Base-by-base conservation (phyloP, 2,113 vertebrate species). In the Lepus americanus region DNA sequence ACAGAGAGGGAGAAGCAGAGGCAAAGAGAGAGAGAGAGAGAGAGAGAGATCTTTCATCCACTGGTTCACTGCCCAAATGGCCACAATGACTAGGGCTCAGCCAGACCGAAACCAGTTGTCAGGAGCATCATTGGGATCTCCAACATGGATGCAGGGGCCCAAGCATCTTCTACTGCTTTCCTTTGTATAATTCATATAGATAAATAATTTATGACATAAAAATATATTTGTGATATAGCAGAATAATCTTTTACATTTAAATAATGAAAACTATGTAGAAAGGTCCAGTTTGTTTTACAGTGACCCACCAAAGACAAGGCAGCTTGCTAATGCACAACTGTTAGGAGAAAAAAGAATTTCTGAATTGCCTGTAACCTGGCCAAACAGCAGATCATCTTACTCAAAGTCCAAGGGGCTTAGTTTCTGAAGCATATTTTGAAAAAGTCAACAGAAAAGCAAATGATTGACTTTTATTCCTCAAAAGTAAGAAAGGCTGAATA, bases 371-470 rank as follows among this genome's bases (percentile, higher is more conserved):
- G 9, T 36, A 76, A n/a, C n/a, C 77, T 79, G 59, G 79, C 25
- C 55, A 83, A 80, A 94, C 6, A 13, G 31, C 70, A 64, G 19
- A 17, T 12, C 44, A 83, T 85, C 94, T 93, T 55, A 44, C 51
- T 89, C n/a, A 91, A 44, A 91, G 49, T 29, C 25, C 31, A 89
- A 61, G 23, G 11, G 94, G 80, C 6, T 87, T 67, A 87, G 85
- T 78, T 87, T 90, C 27, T 66, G 79, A 94, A 90, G 59, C 13
- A 49, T 80, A 92, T 61, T 29, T 53, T 87, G 23, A 69, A 85
- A 72, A 80, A 72, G 61, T 94, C 31, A 59, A 89, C 49, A 91
- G 66, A 79, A 96, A 96, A 90, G 55, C 51, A 92, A 93, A 78
- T 64, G 67, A 85, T 87, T 33, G 23, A 84, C 31, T 91, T 87